A percentile compares a stretch with the other conserved stretches of the same genome.
Conservation (phyloP, 2,888 invertebrate species). For the Tipula unca region DNA sequence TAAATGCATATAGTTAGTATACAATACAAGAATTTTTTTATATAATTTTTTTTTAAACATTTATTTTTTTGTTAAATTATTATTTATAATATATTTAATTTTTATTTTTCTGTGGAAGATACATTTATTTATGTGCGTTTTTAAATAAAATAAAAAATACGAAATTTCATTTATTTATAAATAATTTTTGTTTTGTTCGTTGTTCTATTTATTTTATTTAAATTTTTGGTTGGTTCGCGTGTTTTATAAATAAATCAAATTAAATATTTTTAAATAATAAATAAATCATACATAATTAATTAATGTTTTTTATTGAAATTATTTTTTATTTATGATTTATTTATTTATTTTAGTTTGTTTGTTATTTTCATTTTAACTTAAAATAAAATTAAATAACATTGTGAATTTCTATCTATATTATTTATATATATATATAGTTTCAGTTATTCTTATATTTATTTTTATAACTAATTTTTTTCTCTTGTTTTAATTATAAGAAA, state of each 20-base stretch:
- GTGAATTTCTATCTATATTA: constrained; percentile 14
- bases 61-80: neutral
- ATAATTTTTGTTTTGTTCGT: neutral
- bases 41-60: neutral
- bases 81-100: neutral
- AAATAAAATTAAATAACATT: constrained; percentile 8
- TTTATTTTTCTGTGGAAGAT: neutral
- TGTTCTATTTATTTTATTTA: neutral
- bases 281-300: neutral
- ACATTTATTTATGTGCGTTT: neutral
- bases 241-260: neutral
- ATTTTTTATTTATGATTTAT: too few species aligned
- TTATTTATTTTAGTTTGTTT: neutral
- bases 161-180: neutral
- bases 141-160: neutral
- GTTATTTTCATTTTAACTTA: neutral
- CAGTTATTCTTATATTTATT: neutral
- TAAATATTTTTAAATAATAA: neutral
- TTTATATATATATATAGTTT: neutral
- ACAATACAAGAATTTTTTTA: neutral
- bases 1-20: neutral
- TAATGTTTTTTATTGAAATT: neutral
- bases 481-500: neutral
- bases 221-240: neutral
- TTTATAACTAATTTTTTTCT: neutral